Evolutionary conservation across 2,113 vertebrate genomes (phyloP).

Genomic region (Prunella himalayana): DNA sequence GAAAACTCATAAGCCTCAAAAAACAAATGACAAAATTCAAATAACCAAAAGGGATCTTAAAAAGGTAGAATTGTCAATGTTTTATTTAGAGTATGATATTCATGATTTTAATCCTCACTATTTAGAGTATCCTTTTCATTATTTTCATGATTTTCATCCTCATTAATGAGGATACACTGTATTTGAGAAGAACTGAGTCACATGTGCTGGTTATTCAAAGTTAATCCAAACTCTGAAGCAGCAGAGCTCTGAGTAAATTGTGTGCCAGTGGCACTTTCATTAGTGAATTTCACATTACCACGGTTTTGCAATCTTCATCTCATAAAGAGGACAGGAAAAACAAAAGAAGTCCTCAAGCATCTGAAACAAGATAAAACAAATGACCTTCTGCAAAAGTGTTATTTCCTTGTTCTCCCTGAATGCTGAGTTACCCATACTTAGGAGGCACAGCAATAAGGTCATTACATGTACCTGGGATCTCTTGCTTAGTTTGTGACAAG

Average conservation of each 20-base stretch:
- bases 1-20: neutral
- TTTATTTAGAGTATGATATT: neutral
- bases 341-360: neutral
- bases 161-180: neutral
- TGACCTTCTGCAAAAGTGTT: neutral
- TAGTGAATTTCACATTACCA: neutral
- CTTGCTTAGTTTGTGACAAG: neutral
- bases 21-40: neutral
- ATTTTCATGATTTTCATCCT: neutral
- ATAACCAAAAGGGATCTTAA: neutral
- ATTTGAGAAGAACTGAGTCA: neutral
- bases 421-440: neutral
- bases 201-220: neutral
- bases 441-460: neutral
- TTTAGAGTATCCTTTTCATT: neutral
- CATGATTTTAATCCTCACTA: neutral
- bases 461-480: neutral
- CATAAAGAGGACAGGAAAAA: neutral
- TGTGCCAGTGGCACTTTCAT: neutral
- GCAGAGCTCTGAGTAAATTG: neutral
- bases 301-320: neutral
- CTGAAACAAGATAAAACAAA: neutral
- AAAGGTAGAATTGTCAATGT: neutral
- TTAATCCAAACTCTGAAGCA: neutral
- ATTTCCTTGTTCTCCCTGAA: neutral